Percentiles rank a stretch among this genome's conserved stretches.
Evolutionary conservation across 2,113 vertebrate species (phyloP).

Genomic region (Trichomycterus rosablanca): DNA sequence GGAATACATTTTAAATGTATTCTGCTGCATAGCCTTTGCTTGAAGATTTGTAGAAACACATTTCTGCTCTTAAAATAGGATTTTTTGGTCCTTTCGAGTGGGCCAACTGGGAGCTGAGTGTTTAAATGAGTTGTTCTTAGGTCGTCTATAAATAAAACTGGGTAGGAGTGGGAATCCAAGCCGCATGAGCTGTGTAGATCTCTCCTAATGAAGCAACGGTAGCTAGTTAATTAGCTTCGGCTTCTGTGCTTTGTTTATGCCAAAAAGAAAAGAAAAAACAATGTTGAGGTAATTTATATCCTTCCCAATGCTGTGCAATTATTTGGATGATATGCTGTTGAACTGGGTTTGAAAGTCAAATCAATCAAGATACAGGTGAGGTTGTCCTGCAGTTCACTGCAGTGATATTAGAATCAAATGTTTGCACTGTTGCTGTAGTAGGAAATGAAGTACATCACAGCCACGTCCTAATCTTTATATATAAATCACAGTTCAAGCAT

Average conservation of each 20-base stretch:
- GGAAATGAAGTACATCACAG: too few relatives aligned
- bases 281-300: too few relatives aligned
- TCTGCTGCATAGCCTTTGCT: conserved; percentile 2
- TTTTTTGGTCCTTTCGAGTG: background rate
- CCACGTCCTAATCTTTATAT: too few relatives aligned
- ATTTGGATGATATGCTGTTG: background rate
- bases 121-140: conserved; percentile 31
- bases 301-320: too few relatives aligned
- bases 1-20: background rate
- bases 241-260: conserved; percentile 51
- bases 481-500: too few relatives aligned
- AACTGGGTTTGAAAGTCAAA: too few relatives aligned
- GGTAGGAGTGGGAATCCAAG: conserved; percentile 43
- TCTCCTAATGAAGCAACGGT: conserved; percentile 50
- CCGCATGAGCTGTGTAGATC: conserved; percentile 39
- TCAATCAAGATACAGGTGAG: too few relatives aligned
- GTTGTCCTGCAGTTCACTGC: too few relatives aligned
- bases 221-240: conserved; percentile 55
- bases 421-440: too few relatives aligned
- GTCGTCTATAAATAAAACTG: conserved; percentile 36
- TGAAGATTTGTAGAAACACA: conserved; percentile 18
- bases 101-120: conserved; percentile 17
- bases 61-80: conserved; percentile 1
- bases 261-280: conserved; percentile 42
- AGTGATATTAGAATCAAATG: too few relatives aligned